A percentile compares a stretch with the other conserved stretches of the same genome.
These are phyloP conservation scores for Ophion ellenae DNA, from an alignment of 2,888 invertebrate species.

Conservation along the genomic window DNA sequence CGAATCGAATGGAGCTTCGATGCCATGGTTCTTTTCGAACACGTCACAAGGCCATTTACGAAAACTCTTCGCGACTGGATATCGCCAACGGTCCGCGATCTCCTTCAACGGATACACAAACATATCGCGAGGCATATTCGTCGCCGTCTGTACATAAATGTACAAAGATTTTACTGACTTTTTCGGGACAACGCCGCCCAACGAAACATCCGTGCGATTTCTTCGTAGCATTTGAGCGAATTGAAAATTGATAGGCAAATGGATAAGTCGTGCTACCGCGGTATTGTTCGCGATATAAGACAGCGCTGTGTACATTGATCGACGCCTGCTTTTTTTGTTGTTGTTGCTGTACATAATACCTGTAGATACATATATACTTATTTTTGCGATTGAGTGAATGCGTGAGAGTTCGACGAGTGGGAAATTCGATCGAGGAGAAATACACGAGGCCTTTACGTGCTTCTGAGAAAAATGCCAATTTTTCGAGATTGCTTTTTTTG, in stretches of 20 bases:
- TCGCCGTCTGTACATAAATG: slow-evolving; percentile 28
- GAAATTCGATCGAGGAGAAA: slow-evolving; percentile 26
- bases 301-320: slow-evolving; percentile 22
- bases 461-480: neutral
- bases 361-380: slow-evolving; percentile 6
- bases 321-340: slow-evolving; percentile 13
- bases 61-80: neutral
- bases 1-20: neutral
- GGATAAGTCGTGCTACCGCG: neutral
- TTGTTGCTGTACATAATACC: neutral
- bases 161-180: slow-evolving; percentile 2
- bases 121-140: neutral
- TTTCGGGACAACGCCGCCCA: neutral
- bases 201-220: neutral
- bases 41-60: neutral
- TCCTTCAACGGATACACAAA: neutral
- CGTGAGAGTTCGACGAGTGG: slow-evolving; percentile 29
- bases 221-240: neutral
- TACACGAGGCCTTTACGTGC: neutral
- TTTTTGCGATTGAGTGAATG: slow-evolving; percentile 37
- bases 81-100: neutral
- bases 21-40: neutral
- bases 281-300: slow-evolving; percentile 2
- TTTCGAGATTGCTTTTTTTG: neutral
- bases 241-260: neutral